Evolutionary conservation across 2,113 vertebrate genomes (phyloP).

Genomic region (Collichthys lucidus): DNA sequence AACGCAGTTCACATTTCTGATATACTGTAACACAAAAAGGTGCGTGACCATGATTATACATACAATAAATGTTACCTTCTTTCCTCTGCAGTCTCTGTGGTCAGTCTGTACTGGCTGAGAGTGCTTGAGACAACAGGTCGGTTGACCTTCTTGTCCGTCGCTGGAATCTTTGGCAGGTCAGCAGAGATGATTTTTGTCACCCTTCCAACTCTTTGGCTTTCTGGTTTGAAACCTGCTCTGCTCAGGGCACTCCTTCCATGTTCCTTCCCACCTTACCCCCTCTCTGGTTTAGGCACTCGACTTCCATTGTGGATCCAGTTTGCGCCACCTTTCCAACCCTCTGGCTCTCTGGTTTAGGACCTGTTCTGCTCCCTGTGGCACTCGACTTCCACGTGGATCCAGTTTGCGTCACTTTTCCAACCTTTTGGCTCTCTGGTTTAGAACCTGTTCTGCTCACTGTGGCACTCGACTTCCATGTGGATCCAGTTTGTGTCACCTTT

Average conservation of each 20-base stretch:
- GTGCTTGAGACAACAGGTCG: conserved; percentile 69
- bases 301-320: too few species aligned
- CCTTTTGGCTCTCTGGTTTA: too few species aligned
- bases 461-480: too few species aligned
- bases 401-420: conserved; percentile 70
- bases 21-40: background rate
- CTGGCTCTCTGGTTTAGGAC: conserved; percentile 49
- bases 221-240: too few species aligned
- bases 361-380: conserved; percentile 23
- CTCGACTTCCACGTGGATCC: conserved; percentile 89
- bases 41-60: fast-evolving
- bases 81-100: conserved; percentile 82
- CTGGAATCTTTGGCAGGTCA: conserved; percentile 56
- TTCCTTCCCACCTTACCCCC: too few species aligned
- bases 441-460: too few species aligned
- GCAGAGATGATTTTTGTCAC: conserved; percentile 22
- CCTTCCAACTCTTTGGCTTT: too few species aligned
- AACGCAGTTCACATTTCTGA: background rate
- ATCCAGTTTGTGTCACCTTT: background rate
- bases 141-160: conserved; percentile 68
- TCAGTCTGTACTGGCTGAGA: conserved; percentile 75
- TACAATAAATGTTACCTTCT: conserved; percentile 82
- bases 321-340: conserved; percentile 12
- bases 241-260: too few species aligned
- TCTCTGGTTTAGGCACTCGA: too few species aligned